Conservation (phyloP, 2,888 invertebrate genomes). For the Netelia melanura region DNA sequence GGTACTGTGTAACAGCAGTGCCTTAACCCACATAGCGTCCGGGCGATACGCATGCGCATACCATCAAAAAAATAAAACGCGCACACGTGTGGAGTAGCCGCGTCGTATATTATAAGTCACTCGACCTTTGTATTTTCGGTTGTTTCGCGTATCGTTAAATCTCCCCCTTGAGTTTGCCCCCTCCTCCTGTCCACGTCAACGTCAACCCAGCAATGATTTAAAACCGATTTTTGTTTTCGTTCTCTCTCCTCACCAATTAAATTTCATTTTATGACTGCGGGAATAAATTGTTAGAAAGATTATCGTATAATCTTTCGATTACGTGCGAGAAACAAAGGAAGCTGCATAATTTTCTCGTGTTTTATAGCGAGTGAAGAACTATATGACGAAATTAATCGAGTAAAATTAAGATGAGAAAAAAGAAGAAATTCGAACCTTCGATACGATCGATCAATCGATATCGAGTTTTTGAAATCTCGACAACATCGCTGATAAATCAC, state of each 20-base stretch:
- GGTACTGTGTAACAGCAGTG: conserved; percentile 66
- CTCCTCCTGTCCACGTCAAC: neutral
- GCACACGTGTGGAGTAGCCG: conserved; percentile 30
- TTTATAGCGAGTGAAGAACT: too few species aligned
- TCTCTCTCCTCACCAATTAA: conserved; percentile 42
- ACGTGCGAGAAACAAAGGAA: neutral
- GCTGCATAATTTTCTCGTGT: too few species aligned
- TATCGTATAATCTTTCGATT: neutral
- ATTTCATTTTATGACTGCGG: conserved; percentile 24
- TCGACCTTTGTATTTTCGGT: conserved; percentile 62
- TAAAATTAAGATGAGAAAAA: neutral
- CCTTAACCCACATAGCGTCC: conserved; percentile 19
- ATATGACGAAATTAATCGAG: too few species aligned
- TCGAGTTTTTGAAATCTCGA: too few species aligned
- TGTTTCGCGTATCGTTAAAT: conserved; percentile 58
- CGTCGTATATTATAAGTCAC: conserved; percentile 62
- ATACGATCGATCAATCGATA: too few species aligned
- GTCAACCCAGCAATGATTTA: conserved; percentile 52
- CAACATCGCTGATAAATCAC: too few species aligned
- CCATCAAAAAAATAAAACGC: conserved; percentile 52
- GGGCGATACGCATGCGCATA: conserved; percentile 19
- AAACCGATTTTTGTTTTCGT: conserved; percentile 49
- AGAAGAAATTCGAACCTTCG: neutral
- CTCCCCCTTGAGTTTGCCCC: conserved; percentile 14
- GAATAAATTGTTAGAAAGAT: neutral